Evolutionary conservation across 2,888 invertebrate species (phyloP), one percentile per base, ranked within the genome.

Genomic region (Diplazon laetatorius): DNA sequence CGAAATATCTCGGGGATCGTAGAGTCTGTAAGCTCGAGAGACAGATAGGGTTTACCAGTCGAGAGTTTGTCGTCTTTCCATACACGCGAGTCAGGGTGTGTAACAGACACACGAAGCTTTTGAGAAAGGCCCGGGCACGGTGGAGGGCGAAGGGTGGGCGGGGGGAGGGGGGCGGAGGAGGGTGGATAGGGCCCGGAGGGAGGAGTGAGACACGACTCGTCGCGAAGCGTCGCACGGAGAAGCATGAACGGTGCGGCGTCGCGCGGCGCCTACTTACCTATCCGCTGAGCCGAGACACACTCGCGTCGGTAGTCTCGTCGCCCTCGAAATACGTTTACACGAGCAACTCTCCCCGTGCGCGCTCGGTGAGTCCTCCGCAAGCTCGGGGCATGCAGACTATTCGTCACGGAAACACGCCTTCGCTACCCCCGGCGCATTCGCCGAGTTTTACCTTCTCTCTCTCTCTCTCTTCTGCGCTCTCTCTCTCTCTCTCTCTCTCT

Each of bases 261-360:
- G 66, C 76, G 76, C 79, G 70, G 78, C 76, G 79, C 76, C 75
- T 75, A 76, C 80, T 73, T 78, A 80, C 79, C 76, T 74, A 78
- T 72, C 79, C 78, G 80, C 50, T 78, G 71, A 80, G 70, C 75
- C 80, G 81, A 81, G 76, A 81, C 80, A 80, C 74, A 78, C 78
- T 74, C 70, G 78, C 80, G 76, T 73, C 77, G 74, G 76, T 78
- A 75, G 74, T 80, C 80, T 78, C 78, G 74, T 78, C 71, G 80
- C 78, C 80, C 80, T 77, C 77, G 74, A 76, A 78, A 78, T 81
- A 80, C 76, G 76, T 71, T 77, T 76, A 78, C 72, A 78, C 69
- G 60, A 66, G 69, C 73, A 55, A 62, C 63, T 63, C 52, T 46
- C 16, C 37, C 50, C 50, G 39, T 44, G 52, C 48, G 62, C 73